These are phyloP conservation scores for Xiphydria camelus DNA, from an alignment of 2,888 invertebrate genomes.

Conservation along the genomic window DNA sequence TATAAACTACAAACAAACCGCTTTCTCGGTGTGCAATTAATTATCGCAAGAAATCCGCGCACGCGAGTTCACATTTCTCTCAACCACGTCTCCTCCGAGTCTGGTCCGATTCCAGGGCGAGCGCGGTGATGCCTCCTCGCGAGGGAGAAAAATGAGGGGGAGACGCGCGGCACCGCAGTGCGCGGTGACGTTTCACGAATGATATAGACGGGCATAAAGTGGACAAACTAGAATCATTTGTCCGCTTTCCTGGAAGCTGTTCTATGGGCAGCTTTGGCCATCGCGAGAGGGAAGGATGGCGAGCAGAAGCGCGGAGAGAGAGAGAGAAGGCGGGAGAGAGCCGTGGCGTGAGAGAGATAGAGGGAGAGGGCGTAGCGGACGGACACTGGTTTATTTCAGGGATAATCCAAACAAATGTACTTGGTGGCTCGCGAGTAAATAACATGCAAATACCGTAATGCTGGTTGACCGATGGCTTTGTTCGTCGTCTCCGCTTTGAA, in stretches of 20 bases:
- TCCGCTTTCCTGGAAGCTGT: constrained; percentile 43
- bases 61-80: no score
- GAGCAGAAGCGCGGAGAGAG: no score
- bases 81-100: no score
- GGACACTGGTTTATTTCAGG: constrained; percentile 55
- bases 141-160: constrained; percentile 8
- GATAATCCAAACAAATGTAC: constrained; percentile 60
- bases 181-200: constrained; percentile 34
- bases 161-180: no score
- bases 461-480: constrained; percentile 57
- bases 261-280: constrained; percentile 28
- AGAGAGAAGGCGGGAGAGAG: no score
- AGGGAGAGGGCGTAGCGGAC: constrained; percentile 22
- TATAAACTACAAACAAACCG: no score
- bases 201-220: constrained; percentile 43
- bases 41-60: no score
- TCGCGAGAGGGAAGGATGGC: no score
- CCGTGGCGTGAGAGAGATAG: no score
- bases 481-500: constrained; percentile 37
- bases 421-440: constrained; percentile 57
- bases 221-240: constrained; percentile 49
- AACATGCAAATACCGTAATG: constrained; percentile 59
- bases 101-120: no score
- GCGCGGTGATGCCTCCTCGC: constrained; percentile 12
- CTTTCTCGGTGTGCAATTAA: no score